phyloP scores from a whole-genome alignment of 2,113 vertebrate species.

The Echinops telfairi region DNA sequence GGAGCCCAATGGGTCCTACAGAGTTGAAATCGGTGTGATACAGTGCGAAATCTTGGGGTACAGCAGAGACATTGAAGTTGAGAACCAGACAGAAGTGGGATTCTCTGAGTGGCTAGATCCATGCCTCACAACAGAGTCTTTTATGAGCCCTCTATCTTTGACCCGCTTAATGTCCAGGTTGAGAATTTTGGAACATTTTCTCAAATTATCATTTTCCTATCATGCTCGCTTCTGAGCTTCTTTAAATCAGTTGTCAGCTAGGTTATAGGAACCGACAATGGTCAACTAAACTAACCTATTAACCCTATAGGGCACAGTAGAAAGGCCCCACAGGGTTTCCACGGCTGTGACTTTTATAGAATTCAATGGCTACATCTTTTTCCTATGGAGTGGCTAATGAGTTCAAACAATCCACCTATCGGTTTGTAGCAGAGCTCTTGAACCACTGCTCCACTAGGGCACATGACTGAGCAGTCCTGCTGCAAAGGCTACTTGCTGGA shows the following conservation, averaged over 20 bases:
- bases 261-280: not conserved
- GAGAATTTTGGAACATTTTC: constrained; percentile 33
- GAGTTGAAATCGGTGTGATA: too few species aligned
- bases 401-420: not conserved
- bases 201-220: not conserved
- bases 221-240: not conserved
- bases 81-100: not conserved
- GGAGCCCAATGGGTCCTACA: not conserved
- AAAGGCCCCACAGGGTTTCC: not conserved
- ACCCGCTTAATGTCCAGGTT: not conserved
- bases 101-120: not conserved
- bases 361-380: not conserved
- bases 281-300: not conserved
- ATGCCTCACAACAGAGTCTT: not conserved
- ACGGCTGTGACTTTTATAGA: not conserved
- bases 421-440: too few species aligned
- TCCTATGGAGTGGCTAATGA: not conserved
- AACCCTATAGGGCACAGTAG: not conserved
- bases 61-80: not conserved
- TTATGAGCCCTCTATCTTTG: not conserved
- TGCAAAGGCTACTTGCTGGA: not conserved
- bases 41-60: not conserved
- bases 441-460: not conserved
- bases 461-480: not conserved
- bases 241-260: not conserved